Conservation (phyloP, 2,888 invertebrate species). For the Lucinisca nassula region DNA sequence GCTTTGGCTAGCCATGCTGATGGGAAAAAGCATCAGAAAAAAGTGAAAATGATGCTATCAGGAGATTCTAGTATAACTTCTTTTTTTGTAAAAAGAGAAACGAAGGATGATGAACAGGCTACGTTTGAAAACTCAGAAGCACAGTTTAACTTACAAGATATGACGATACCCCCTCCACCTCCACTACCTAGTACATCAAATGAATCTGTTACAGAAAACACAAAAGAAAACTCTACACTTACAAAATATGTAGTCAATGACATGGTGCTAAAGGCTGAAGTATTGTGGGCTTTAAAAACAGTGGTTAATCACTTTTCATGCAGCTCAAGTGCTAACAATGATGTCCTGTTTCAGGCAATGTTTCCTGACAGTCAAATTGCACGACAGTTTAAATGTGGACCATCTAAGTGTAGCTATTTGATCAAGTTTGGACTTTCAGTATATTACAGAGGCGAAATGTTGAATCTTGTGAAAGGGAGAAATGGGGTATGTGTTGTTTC, state of each 20-base stretch:
- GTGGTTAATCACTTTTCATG: constrained; percentile 36
- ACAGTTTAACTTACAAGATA: too few relatives aligned
- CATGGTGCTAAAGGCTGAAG: constrained; percentile 37
- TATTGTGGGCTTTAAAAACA: constrained; percentile 47
- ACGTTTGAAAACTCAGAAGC: too few relatives aligned
- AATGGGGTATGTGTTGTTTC: constrained; percentile 57
- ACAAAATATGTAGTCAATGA: constrained; percentile 20
- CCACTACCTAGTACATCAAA: background rate
- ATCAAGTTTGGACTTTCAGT: constrained; percentile 36
- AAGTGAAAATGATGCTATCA: too few relatives aligned
- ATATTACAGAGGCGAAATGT: constrained; percentile 29
- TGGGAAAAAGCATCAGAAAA: constrained; percentile 46
- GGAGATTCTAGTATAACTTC: too few relatives aligned
- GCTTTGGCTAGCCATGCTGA: constrained; percentile 43
- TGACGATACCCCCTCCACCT: too few relatives aligned
- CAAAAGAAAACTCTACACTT: background rate
- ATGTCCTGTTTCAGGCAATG: constrained; percentile 37
- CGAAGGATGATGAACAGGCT: too few relatives aligned
- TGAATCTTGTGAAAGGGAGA: constrained; percentile 23
- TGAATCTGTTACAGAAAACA: background rate
- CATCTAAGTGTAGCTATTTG: constrained; percentile 39
- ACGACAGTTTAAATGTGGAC: constrained; percentile 33
- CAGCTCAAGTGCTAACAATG: constrained; percentile 39
- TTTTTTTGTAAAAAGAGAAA: too few relatives aligned
- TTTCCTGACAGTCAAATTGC: constrained; percentile 42